phyloP scores from a whole-genome alignment of 2,113 vertebrate genomes.

The Dascyllus trimaculatus region DNA sequence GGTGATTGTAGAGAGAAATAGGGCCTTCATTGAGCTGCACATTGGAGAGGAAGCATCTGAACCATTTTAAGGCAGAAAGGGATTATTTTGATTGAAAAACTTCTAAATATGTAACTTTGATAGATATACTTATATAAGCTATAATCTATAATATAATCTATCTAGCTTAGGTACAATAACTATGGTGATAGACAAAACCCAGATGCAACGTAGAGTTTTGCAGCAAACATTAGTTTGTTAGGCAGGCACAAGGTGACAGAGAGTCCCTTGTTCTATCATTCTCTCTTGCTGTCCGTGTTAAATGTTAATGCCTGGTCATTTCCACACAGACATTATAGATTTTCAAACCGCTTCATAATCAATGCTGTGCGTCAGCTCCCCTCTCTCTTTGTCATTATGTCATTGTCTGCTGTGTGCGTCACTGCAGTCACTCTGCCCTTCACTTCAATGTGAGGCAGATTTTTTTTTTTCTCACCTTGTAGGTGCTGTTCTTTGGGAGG shows the following conservation, averaged over 20 bases:
- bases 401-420: neutral
- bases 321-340: neutral
- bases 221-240: neutral
- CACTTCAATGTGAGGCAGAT: neutral
- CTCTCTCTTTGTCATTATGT: neutral
- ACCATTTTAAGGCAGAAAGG: too few species aligned
- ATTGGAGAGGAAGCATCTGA: too few species aligned
- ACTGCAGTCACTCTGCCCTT: neutral
- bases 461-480: neutral
- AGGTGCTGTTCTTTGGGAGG: neutral
- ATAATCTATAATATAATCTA: too few species aligned
- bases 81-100: too few species aligned
- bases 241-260: neutral
- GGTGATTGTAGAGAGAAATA: too few species aligned
- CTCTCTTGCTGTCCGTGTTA: neutral
- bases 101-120: too few species aligned
- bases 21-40: too few species aligned
- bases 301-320: neutral
- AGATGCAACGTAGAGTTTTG: neutral
- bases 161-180: neutral
- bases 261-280: too few species aligned
- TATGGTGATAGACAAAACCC: constrained; percentile 1
- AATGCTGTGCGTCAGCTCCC: neutral
- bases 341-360: neutral
- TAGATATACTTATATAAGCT: too few species aligned